A percentile compares a stretch with the other conserved stretches of the same genome.
Conservation (phyloP, 1,140 invertebrate species). For the Drosophila truncata region DNA sequence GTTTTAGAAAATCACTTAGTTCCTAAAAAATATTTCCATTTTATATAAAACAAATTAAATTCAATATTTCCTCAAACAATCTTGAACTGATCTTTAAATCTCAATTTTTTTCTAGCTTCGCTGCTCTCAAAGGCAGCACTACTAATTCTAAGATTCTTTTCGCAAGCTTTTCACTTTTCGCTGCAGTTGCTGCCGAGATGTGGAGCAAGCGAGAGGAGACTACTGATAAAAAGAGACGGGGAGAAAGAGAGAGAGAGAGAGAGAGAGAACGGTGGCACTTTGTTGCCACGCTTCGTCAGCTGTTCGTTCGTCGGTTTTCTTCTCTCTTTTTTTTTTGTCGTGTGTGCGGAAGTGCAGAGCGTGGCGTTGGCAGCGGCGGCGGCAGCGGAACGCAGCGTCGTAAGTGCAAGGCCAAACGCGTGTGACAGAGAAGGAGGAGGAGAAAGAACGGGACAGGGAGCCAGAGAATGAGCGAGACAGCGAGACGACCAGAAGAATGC, state of each 20-base stretch:
- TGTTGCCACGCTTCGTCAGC: constrained; percentile 59
- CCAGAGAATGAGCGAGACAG: background rate
- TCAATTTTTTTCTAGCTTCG: background rate
- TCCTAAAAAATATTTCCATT: background rate
- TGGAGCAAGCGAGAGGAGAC: constrained; percentile 37
- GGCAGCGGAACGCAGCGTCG: constrained; percentile 62
- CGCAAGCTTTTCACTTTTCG: constrained; percentile 76
- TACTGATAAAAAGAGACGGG: background rate
- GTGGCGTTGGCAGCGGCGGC: constrained; percentile 33
- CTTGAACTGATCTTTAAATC: constrained; percentile 1
- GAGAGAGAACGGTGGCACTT: constrained; percentile 17
- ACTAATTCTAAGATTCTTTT: constrained; percentile 65
- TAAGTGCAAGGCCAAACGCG: constrained; percentile 75
- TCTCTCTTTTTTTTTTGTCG: constrained; percentile 33
- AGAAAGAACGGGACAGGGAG: constrained; percentile 16
- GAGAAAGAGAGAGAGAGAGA: constrained; percentile 4
- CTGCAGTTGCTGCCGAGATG: constrained; percentile 51
- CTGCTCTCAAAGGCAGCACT: constrained; percentile 25
- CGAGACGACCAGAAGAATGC: background rate
- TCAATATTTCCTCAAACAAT: background rate
- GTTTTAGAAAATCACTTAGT: too few species aligned
- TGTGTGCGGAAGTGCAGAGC: constrained; percentile 77
- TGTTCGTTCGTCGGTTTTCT: constrained; percentile 44
- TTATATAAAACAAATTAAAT: background rate
- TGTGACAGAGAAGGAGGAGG: constrained; percentile 57